Base-by-base conservation (phyloP, 2,888 invertebrate genomes). In the Drosophila birchii region DNA sequence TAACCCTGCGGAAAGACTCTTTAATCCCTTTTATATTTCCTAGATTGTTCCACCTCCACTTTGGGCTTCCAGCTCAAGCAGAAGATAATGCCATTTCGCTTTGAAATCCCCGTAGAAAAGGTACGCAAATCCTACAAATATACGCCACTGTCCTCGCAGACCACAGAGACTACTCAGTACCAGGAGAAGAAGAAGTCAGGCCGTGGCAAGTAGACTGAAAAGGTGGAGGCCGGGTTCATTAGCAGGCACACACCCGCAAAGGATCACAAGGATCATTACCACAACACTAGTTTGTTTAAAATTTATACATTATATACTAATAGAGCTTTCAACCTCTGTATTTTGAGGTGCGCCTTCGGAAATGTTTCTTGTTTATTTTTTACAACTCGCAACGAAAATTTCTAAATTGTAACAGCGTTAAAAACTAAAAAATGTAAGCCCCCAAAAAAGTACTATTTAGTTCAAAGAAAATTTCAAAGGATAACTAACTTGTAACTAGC, bases 31-130 rank as follows among this genome's bases (percentile, higher is more conserved):
- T 4, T 3, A 44, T 26, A 7, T 5, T 26, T 9, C 14, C 8
- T 26, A 70, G 60, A 70, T 3, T 78, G 86, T 14, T 86, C 91
- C 4, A 88, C 88, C 16, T 91, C 91, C 5, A 86, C 89, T 12
- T 56, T 82, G 47, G 76, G 57, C 38, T 90, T 68, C 32, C 81
- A 90, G 32, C 78, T 83, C 1, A 77, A 71, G 2, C 64, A 68
- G 4, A 88, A 89, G 58, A 82, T 85, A 8, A 63, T 90, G 63
- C 80, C 87, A 0, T 3, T 84, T 0, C 45, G 53, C 41, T 26
- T 41, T 7, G 8, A 7, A 14, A 47, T 49, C 3, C 55, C 74
- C 0, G 64, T 60, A 1, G 67, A 49, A 0, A 62, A 66, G 0
- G 59, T 59, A 0, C 55, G 14, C 16, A 8, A 5, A 1, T 5